Evolutionary conservation across 1,140 invertebrate genomes (phyloP).

Genomic region (Lucilia sericata): DNA sequence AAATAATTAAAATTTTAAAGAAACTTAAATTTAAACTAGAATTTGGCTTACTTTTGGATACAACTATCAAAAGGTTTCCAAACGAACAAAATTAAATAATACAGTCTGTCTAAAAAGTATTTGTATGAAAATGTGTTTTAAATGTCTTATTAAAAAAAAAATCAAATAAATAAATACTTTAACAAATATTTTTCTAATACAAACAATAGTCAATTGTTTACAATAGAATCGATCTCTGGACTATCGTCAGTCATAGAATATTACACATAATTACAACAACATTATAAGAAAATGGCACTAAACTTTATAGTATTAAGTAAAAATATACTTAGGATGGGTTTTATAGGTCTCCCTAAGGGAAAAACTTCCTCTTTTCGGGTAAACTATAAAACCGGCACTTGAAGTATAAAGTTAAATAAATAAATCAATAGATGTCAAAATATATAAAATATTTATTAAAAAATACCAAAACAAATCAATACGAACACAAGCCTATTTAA

Average conservation of each 20-base stretch:
- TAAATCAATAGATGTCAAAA: no score
- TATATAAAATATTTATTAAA: no score
- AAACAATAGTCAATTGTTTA: conserved; percentile 26
- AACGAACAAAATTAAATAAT: neutral
- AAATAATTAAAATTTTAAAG: neutral
- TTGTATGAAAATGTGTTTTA: neutral
- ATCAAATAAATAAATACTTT: neutral
- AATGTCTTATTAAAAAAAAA: neutral
- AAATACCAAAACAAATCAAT: no score
- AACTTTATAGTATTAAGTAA: neutral
- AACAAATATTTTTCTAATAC: neutral
- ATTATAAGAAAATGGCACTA: neutral
- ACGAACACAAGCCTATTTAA: no score
- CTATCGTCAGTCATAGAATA: neutral
- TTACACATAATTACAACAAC: no score
- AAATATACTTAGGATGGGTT: no score
- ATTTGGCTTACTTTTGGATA: neutral
- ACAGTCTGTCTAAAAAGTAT: neutral
- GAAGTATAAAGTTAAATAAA: no score
- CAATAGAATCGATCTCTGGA: neutral
- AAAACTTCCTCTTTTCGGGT: no score
- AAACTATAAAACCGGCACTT: no score
- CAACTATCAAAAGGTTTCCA: neutral
- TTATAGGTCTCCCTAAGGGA: no score
- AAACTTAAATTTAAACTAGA: no score